phyloP scores from a whole-genome alignment of 2,113 vertebrate genomes.

The Rhineura floridana region DNA sequence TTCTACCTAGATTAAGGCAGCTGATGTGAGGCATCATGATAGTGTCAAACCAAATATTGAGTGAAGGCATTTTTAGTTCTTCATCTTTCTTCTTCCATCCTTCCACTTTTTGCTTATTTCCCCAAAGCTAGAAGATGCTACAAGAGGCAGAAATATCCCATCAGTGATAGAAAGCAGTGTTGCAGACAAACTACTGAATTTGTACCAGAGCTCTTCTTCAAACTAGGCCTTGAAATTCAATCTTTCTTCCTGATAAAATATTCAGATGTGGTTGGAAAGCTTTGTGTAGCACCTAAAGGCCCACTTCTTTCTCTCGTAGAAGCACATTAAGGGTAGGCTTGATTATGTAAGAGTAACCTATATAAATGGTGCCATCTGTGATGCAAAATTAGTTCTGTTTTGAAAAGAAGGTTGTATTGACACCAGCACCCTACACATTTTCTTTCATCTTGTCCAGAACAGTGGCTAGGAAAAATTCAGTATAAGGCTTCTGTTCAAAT shows the following conservation, averaged over 20 bases:
- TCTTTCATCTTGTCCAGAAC: neutral
- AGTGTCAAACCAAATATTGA: neutral
- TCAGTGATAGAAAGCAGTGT: neutral
- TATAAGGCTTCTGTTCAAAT: neutral
- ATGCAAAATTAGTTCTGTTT: too few species aligned
- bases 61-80: neutral
- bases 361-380: neutral
- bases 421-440: neutral
- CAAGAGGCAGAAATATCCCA: neutral
- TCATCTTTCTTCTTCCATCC: neutral
- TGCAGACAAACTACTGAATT: neutral
- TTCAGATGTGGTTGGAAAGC: neutral
- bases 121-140: neutral
- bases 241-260: neutral
- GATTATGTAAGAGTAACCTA: neutral
- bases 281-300: neutral
- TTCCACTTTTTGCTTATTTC: neutral
- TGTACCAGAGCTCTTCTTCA: neutral
- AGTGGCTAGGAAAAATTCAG: neutral
- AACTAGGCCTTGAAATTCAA: neutral
- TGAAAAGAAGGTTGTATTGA: neutral
- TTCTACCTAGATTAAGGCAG: neutral
- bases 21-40: too few species aligned
- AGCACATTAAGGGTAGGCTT: neutral
- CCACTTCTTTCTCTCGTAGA: neutral